Evolutionary conservation across 1,140 invertebrate species (phyloP).

Genomic region (Halyomorpha halys): DNA sequence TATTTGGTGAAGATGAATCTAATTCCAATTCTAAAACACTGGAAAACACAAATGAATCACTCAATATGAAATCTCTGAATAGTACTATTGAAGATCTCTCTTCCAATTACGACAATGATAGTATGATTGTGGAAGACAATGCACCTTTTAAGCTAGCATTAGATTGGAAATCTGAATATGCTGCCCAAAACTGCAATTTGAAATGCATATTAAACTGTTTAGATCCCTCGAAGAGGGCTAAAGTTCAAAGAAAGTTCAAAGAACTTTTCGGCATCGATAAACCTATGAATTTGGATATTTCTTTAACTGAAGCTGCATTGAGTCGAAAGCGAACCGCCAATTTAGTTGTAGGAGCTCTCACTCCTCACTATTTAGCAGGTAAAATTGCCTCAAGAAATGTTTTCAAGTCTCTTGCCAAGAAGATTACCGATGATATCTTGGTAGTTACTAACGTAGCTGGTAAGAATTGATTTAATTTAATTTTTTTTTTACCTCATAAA

Average conservation of each 20-base stretch:
- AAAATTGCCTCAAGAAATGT: conserved; percentile 9
- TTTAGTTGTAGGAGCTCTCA: conserved; percentile 5
- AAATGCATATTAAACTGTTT: not conserved
- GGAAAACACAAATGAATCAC: not conserved
- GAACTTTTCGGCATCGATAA: not conserved
- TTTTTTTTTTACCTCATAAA: no score
- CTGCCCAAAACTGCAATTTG: conserved; percentile 9
- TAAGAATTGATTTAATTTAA: not conserved
- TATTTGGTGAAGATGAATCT: conserved; percentile 1
- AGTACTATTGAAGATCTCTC: not conserved
- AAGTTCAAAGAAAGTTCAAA: not conserved
- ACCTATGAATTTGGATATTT: not conserved
- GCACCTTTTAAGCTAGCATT: not conserved
- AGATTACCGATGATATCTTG: conserved; percentile 9
- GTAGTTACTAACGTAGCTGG: not conserved
- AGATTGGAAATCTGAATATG: conserved; percentile 11
- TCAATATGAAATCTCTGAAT: not conserved
- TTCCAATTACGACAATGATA: not conserved
- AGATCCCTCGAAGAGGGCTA: not conserved
- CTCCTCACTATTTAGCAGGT: not conserved
- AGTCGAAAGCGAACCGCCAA: conserved; percentile 3
- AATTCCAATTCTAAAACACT: not conserved
- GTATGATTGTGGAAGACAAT: not conserved
- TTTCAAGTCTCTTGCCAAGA: conserved; percentile 10
- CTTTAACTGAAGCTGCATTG: not conserved